Evolutionary conservation across 2,888 invertebrate genomes (phyloP).

Genomic region (Callosobruchus maculatus): DNA sequence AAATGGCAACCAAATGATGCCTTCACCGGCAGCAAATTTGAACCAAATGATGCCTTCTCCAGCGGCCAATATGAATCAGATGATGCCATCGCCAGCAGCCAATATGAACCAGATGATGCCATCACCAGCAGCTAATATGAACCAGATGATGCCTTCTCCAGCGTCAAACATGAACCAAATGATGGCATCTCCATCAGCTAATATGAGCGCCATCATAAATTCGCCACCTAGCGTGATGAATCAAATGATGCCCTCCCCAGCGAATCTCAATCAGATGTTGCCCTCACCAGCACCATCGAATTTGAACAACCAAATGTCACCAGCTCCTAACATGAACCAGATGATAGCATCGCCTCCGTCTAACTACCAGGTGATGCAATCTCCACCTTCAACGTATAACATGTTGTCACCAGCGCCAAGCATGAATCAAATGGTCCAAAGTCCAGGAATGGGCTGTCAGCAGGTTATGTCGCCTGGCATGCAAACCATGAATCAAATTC

Average conservation of each 20-base stretch:
- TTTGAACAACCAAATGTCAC: slow-evolving; percentile 17
- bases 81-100: slow-evolving; percentile 31
- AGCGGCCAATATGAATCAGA: slow-evolving; percentile 24
- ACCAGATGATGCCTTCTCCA: slow-evolving; percentile 36
- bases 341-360: slow-evolving; percentile 31
- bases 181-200: slow-evolving; percentile 35
- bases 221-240: slow-evolving; percentile 28
- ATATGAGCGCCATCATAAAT: slow-evolving; percentile 34
- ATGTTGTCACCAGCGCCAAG: not conserved
- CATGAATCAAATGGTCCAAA: slow-evolving; percentile 24
- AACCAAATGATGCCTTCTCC: slow-evolving; percentile 36
- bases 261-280: slow-evolving; percentile 34
- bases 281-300: slow-evolving; percentile 19
- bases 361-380: slow-evolving; percentile 18
- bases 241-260: slow-evolving; percentile 31
- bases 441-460: not conserved
- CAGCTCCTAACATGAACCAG: slow-evolving; percentile 29
- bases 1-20: slow-evolving; percentile 28
- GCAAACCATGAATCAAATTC: slow-evolving; percentile 13
- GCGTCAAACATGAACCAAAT: slow-evolving; percentile 29
- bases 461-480: slow-evolving; percentile 19
- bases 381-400: not conserved
- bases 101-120: slow-evolving; percentile 34
- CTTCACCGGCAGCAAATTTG: slow-evolving; percentile 28
- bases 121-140: slow-evolving; percentile 23